phyloP scores from a whole-genome alignment of 2,797 vertebrate species.

The Peromyscus attwateri region DNA sequence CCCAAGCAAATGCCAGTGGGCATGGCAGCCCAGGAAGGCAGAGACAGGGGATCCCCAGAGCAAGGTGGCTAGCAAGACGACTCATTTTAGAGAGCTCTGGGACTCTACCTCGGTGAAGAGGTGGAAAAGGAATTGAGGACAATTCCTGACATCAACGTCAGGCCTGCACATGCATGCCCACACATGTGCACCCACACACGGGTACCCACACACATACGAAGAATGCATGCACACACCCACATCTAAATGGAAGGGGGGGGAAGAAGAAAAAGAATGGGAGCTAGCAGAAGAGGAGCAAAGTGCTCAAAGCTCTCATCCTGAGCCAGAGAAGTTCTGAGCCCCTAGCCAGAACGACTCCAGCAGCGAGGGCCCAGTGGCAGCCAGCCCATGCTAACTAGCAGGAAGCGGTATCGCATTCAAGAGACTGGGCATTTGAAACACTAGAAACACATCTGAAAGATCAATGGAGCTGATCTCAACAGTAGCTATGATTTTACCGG shows the following conservation, averaged over 20 bases:
- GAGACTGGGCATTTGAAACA: slow-evolving; percentile 35
- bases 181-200: too few species aligned
- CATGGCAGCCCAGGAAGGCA: background rate
- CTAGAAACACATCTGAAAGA: background rate
- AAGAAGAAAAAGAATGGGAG: slow-evolving; percentile 42
- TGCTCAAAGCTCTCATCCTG: background rate
- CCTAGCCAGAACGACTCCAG: background rate
- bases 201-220: background rate
- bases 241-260: background rate
- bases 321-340: background rate
- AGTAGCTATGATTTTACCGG: background rate
- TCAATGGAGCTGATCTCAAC: background rate
- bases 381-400: background rate
- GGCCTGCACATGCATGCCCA: too few species aligned
- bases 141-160: too few species aligned
- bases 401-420: background rate
- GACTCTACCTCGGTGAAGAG: background rate
- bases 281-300: background rate
- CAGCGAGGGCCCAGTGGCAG: background rate
- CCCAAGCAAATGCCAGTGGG: background rate
- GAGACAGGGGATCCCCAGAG: background rate
- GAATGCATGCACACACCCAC: background rate
- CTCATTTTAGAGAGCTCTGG: background rate
- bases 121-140: background rate
- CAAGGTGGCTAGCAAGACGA: background rate